Base-by-base conservation (phyloP, 2,888 invertebrate species). In the Netelia fuscicornis region DNA sequence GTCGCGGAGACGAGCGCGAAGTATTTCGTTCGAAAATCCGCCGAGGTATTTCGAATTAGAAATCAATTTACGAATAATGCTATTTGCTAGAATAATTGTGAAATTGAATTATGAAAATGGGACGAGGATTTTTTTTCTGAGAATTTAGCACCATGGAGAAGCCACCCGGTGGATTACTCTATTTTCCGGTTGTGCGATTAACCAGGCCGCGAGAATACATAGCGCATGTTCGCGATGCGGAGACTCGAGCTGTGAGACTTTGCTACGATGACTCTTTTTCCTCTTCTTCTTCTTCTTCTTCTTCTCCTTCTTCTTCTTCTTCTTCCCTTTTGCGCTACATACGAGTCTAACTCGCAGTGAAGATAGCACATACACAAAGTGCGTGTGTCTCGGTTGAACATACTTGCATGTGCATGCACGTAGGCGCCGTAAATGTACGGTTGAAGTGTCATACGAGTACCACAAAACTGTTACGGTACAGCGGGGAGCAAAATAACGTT, bases 361-460 rank as follows among this genome's bases (percentile, higher is more conserved):
- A 56, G 64, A 64, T 30, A 62, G 70, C 78, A 37, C 52, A 71
- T 64, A 25, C 54, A n/a, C 60, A 62, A 54, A 62, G 62, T 64
- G 62, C 62, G 23, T 54, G 3, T 71, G 23, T n/a, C 30, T 25
- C 65, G 42, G 67, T 44, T 72, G 23, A 23, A 25, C 42, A 48
- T 60, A n/a, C 37, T 20, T 37, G 54, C 9, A 30, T 81, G 58
- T 56, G 74, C 25, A 67, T 64, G 74, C 25, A 67, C 56, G 30
- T 52, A 76, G 20, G 54, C 56, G 76, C 56, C 67, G 65, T 60
- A 56, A 82, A 64, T 77, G 42, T 88, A 88, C 87, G 83, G 86
- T 87, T 87, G 87, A 89, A 87, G 87, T 88, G 88, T 86, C 85
- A 86, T 85, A 81, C 85, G 83, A 60, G 77, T 58, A 71, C 72